Conservation (phyloP, 2,797 vertebrate genomes). For the Allobates femoralis region DNA sequence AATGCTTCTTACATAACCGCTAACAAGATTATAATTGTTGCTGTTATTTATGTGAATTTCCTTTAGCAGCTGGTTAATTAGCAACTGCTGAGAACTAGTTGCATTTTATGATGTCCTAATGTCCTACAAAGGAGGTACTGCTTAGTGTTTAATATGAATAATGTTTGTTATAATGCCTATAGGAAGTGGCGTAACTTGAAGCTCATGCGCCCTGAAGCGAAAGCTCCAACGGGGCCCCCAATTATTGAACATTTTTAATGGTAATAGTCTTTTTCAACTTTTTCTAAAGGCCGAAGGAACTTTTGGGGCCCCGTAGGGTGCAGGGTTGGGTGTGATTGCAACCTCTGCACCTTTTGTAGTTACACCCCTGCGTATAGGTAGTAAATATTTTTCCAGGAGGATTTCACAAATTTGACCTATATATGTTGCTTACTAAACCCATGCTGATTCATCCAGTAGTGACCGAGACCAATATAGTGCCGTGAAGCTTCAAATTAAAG, state of each 20-base stretch:
- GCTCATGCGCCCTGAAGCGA: too few species aligned
- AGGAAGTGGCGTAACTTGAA: too few species aligned
- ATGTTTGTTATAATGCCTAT: neutral
- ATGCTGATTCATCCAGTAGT: neutral
- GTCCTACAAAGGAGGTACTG: neutral
- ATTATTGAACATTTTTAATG: too few species aligned
- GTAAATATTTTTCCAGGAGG: neutral
- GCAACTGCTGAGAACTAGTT: neutral
- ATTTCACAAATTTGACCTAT: neutral
- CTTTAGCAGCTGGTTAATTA: too few species aligned
- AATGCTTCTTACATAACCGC: neutral
- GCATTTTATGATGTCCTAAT: neutral
- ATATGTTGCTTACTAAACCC: neutral
- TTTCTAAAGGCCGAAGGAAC: too few species aligned
- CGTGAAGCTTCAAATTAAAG: neutral
- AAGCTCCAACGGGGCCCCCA: too few species aligned
- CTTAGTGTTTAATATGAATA: neutral
- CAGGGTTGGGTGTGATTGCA: too few species aligned
- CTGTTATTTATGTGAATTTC: too few species aligned
- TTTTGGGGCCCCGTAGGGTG: too few species aligned
- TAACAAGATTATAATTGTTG: neutral
- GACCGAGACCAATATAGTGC: neutral
- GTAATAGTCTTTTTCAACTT: too few species aligned
- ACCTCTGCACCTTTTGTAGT: too few species aligned
- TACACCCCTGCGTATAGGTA: neutral